Conservation (phyloP, 2,113 vertebrate genomes). For the Myocastor coypus region DNA sequence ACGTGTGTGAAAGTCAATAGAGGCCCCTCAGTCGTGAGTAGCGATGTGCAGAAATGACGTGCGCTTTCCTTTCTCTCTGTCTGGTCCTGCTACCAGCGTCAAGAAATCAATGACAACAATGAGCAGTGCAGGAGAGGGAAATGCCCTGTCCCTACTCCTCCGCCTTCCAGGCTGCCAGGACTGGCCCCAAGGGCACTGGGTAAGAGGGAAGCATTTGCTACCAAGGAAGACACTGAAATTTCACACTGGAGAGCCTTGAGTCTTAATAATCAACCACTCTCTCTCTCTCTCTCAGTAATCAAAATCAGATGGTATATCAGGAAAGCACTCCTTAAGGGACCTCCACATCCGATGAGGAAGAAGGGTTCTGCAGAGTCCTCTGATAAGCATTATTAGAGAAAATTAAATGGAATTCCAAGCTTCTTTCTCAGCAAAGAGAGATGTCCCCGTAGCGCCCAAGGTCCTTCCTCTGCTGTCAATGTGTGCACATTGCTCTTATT, state of each 20-base stretch:
- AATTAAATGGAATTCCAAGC: background rate
- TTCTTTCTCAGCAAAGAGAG: background rate
- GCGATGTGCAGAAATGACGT: too few relatives aligned
- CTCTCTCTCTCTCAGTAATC: background rate
- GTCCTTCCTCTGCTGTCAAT: background rate
- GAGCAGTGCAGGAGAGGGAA: rapidly evolving
- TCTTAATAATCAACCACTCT: background rate
- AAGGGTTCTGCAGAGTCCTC: too few relatives aligned
- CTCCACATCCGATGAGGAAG: background rate
- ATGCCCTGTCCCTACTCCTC: too few relatives aligned
- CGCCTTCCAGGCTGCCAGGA: background rate
- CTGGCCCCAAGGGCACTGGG: rapidly evolving
- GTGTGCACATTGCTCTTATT: rapidly evolving
- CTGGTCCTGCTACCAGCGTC: background rate
- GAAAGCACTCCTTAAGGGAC: background rate
- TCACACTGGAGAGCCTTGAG: background rate
- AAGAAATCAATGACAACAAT: too few relatives aligned
- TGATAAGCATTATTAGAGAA: background rate
- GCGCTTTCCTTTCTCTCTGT: background rate
- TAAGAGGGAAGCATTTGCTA: background rate
- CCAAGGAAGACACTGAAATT: background rate
- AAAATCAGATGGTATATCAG: background rate
- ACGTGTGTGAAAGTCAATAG: too few relatives aligned
- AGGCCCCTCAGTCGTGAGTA: rapidly evolving
- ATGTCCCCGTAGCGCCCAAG: background rate